Evolutionary conservation across 2,888 invertebrate species (phyloP), one percentile per base, ranked within the genome.

Genomic region (Lasioglossum vierecki): DNA sequence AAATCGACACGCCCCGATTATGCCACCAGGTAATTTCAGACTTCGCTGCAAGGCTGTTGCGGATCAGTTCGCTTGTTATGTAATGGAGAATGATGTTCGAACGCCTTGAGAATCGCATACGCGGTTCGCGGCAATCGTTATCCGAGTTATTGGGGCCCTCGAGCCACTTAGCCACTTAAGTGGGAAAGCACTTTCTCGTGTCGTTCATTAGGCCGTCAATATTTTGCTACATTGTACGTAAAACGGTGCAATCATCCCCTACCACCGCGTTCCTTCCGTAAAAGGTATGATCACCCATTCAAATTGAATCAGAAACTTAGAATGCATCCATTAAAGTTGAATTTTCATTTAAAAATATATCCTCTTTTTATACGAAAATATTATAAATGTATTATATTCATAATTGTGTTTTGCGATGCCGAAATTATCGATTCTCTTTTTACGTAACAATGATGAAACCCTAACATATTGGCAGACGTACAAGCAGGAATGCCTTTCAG

Each of bases 21-120:
- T 46, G 44, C 70, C 60, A 57, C 44, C 26, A 57, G 63, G 83
- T 84, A 84, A 84, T 73, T 71, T 71, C 74, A 78, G 53, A 79
- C 44, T 79, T 18, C 11, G 11, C 26, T 18, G 57, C 83, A 75
- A 83, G 78, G 75, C 71, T 84, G 79, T 63, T 46, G 63, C 49
- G 49, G 46, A n/a, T 68, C 68, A 46, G 35, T 77, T 68, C 66
- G 35, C 76, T 26, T 35, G 63, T 49, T 66, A 49, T 66, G 26
- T 46, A 46, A 73, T n/a, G 18, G 49, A 41, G 71, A 60, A 57
- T 41, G 68, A 77, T 68, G 49, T 22, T 66, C 30, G 26, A 53
- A 70, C 68, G 18, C 39, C n/a, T 41, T 66, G 49, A 68, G 49
- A 66, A 49, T 30, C 18, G 66, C 9, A 8, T 66, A 66, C 66